phyloP scores from a whole-genome alignment of 2,888 invertebrate genomes.

The Habroteleia sp. region DNA sequence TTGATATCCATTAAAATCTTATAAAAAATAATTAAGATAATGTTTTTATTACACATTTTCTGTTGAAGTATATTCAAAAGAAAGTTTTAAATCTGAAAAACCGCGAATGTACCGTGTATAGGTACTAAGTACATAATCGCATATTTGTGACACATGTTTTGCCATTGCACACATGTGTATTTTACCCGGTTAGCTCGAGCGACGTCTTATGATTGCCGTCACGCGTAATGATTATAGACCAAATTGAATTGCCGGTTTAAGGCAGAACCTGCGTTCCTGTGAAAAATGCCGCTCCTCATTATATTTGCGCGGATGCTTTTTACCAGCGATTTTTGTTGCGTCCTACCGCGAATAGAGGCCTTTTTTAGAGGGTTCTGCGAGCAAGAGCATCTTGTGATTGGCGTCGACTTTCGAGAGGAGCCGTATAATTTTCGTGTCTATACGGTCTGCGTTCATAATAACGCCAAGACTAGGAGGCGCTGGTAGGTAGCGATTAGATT shows the following conservation, averaged over 20 bases:
- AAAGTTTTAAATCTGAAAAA: no score
- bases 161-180: no score
- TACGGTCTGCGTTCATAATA: constrained; percentile 48
- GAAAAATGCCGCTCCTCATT: constrained; percentile 33
- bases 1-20: no score
- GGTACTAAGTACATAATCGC: no score
- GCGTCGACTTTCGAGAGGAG: constrained; percentile 46
- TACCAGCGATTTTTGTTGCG: constrained; percentile 32
- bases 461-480: constrained; percentile 45
- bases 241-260: constrained; percentile 46
- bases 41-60: no score
- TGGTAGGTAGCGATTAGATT: constrained; percentile 63
- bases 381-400: constrained; percentile 25
- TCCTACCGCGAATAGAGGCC: constrained; percentile 41
- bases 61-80: no score
- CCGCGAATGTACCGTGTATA: no score
- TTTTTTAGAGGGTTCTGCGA: constrained; percentile 24
- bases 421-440: constrained; percentile 64
- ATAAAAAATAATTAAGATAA: no score
- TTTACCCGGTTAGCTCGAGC: no score
- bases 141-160: no score
- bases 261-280: constrained; percentile 2
- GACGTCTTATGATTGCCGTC: constrained; percentile 37
- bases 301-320: constrained; percentile 46
- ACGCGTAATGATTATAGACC: constrained; percentile 37